phyloP scores from a whole-genome alignment of 2,797 vertebrate species.

The Chaetodon trifasciatus region DNA sequence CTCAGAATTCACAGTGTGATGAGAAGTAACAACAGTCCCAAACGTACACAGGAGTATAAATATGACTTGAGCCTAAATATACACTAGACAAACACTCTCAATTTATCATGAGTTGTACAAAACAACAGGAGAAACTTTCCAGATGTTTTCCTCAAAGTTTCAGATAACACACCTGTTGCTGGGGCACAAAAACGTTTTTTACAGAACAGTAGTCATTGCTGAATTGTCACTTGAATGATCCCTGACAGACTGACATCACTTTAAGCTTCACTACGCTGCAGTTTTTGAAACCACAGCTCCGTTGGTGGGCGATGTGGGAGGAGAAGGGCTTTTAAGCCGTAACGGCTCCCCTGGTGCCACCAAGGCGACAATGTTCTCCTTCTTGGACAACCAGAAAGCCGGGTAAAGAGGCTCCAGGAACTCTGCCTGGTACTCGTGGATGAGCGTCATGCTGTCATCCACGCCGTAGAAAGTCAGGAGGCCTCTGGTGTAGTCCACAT shows the following conservation, averaged over 20 bases:
- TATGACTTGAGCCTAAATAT: conserved; percentile 20
- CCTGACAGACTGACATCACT: not conserved
- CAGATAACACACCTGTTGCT: not conserved
- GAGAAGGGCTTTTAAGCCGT: conserved; percentile 73
- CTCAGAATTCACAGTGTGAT: conserved; percentile 56
- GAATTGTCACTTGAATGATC: not conserved
- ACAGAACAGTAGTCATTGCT: not conserved
- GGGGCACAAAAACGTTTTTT: not conserved
- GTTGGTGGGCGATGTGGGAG: conserved; percentile 66
- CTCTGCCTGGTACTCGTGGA: conserved; percentile 83
- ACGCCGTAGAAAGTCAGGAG: conserved; percentile 85
- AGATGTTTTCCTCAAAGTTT: not conserved
- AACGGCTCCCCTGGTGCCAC: conserved; percentile 75
- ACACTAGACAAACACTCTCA: not conserved
- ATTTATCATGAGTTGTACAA: not conserved
- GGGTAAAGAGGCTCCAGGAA: conserved; percentile 88
- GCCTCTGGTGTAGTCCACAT: conserved; percentile 81
- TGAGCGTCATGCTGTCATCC: conserved; percentile 76
- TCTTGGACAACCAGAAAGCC: conserved; percentile 90
- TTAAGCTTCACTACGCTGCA: not conserved
- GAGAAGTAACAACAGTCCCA: conserved; percentile 52
- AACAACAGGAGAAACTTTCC: not conserved
- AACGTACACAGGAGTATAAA: conserved; percentile 39
- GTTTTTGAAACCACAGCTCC: not conserved
- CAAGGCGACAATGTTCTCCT: conserved; percentile 85